Percentiles rank a stretch among this genome's conserved stretches.
phyloP scores from a whole-genome alignment of 1,140 invertebrate species.

The Zaprionus davidi region DNA sequence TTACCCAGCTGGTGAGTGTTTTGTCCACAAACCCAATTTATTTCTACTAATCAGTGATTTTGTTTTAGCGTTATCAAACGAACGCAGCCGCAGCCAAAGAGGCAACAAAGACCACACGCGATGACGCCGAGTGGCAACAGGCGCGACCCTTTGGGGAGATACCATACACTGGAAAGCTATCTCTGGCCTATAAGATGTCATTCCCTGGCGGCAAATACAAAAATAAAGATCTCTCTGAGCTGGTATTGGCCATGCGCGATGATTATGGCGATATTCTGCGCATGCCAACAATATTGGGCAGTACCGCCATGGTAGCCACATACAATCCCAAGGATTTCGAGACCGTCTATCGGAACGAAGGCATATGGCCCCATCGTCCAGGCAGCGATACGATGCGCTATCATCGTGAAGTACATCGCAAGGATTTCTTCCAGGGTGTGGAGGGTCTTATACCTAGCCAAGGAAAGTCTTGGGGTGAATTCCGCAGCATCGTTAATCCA shows the following conservation, averaged over 20 bases:
- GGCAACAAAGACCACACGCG: background rate
- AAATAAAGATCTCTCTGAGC: constrained; percentile 48
- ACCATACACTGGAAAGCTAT: constrained; percentile 19
- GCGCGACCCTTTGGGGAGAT: constrained; percentile 56
- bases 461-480: constrained; percentile 66
- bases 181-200: constrained; percentile 37
- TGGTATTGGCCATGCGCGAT: constrained; percentile 35
- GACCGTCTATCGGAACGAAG: constrained; percentile 67
- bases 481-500: constrained; percentile 83
- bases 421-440: constrained; percentile 66
- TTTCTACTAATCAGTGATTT: background rate
- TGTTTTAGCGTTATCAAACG: constrained; percentile 54
- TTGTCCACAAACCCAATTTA: background rate
- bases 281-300: constrained; percentile 60
- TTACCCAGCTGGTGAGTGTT: constrained; percentile 19
- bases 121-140: constrained; percentile 47
- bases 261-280: constrained; percentile 65
- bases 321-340: constrained; percentile 74
- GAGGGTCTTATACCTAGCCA: constrained; percentile 62
- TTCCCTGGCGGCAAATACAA: constrained; percentile 73
- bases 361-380: constrained; percentile 69
- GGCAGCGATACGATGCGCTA: constrained; percentile 61
- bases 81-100: constrained; percentile 31
- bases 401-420: constrained; percentile 58
- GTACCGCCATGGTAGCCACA: constrained; percentile 43